Conservation (phyloP, 2,888 invertebrate genomes). For the Euproctis similis region DNA sequence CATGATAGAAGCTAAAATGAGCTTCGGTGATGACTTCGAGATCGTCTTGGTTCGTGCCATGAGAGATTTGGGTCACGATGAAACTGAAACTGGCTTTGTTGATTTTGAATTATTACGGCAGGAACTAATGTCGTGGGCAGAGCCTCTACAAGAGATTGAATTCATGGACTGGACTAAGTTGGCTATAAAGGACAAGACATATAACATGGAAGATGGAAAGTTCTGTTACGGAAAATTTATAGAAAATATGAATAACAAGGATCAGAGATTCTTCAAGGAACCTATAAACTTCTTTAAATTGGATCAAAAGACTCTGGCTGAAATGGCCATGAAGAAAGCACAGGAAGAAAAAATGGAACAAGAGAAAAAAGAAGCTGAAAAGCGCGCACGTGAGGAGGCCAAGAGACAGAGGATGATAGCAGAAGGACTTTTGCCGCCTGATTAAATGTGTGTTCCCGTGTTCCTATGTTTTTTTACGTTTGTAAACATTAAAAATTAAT, state of each 20-base stretch:
- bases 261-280: conserved; percentile 47
- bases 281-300: conserved; percentile 65
- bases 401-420: conserved; percentile 53
- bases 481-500: too few species aligned
- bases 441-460: too few species aligned
- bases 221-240: conserved; percentile 55
- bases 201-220: conserved; percentile 38
- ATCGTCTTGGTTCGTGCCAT: conserved; percentile 48
- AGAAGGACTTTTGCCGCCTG: conserved; percentile 43
- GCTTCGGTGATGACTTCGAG: conserved; percentile 61
- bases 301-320: conserved; percentile 63
- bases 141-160: conserved; percentile 52
- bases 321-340: conserved; percentile 57
- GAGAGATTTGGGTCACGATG: conserved; percentile 52
- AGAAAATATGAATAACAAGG: conserved; percentile 60
- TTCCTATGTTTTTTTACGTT: too few species aligned
- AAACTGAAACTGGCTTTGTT: conserved; percentile 45
- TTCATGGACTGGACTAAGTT: conserved; percentile 52
- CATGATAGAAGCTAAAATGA: conserved; percentile 66
- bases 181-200: conserved; percentile 51
- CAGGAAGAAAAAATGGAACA: conserved; percentile 48
- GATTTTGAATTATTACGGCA: conserved; percentile 45
- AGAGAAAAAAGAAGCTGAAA: conserved; percentile 51
- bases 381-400: conserved; percentile 47
- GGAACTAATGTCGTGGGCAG: conserved; percentile 58